These are phyloP conservation scores for Ommatoiulus sabulosus DNA, from an alignment of 2,888 invertebrate genomes.

Conservation along the genomic window DNA sequence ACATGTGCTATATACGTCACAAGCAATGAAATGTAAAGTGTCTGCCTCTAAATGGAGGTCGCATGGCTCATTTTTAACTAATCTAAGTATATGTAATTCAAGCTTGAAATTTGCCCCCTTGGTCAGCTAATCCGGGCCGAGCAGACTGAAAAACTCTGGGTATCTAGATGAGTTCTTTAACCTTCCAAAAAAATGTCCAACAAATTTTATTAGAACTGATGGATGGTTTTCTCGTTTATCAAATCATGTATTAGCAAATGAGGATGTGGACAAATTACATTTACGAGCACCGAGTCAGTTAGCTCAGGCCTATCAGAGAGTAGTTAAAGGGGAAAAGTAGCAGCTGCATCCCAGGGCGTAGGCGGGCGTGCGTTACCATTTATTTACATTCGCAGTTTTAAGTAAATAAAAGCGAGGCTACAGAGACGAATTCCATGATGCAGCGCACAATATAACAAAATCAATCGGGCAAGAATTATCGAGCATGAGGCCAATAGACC, in stretches of 20 bases:
- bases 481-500: neutral
- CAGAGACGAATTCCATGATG: neutral
- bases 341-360: slow-evolving; percentile 1
- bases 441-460: neutral
- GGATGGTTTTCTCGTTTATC: slow-evolving; percentile 16
- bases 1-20: too few relatives aligned
- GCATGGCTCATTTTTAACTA: neutral
- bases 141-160: neutral
- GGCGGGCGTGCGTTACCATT: neutral
- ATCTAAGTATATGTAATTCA: neutral
- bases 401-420: neutral
- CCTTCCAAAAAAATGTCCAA: neutral
- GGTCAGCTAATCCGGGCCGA: neutral
- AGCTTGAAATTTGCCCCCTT: neutral
- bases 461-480: neutral
- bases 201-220: neutral
- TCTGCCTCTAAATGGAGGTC: neutral
- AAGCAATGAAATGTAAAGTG: too few relatives aligned
- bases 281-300: neutral
- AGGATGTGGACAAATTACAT: slow-evolving; percentile 28
- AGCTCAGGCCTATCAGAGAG: neutral
- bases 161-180: neutral
- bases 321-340: slow-evolving; percentile 13
- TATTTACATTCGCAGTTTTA: slow-evolving; percentile 34
- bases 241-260: neutral